Evolutionary conservation across 2,113 vertebrate genomes (phyloP).

Genomic region (Murina feae): DNA sequence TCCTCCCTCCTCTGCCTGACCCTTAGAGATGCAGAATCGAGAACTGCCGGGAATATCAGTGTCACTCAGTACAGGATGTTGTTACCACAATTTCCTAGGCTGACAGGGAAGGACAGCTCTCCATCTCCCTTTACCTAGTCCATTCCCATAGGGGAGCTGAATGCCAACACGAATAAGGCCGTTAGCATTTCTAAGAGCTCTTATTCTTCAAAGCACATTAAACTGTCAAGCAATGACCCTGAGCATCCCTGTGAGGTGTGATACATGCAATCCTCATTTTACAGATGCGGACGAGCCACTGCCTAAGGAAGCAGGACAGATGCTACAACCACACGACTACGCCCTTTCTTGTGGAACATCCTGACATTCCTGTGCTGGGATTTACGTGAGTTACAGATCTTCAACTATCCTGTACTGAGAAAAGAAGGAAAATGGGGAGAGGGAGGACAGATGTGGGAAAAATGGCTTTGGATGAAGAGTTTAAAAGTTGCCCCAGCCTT

Average conservation of each 20-base stretch:
- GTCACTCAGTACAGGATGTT: not conserved
- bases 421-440: not conserved
- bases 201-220: conserved; percentile 38
- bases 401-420: conserved; percentile 9
- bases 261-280: not conserved
- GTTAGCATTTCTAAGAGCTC: not conserved
- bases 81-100: not conserved
- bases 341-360: not conserved
- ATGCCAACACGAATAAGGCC: not conserved
- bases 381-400: not conserved
- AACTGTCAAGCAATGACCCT: not conserved
- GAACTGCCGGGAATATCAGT: not conserved
- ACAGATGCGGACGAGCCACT: not conserved
- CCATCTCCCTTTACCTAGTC: not conserved
- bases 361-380: not conserved
- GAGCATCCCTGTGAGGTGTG: not conserved
- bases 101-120: not conserved
- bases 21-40: not conserved
- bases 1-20: not conserved
- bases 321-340: not conserved
- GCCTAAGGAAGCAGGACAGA: not conserved
- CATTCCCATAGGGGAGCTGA: not conserved
- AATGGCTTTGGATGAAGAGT: not conserved
- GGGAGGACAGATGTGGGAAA: not conserved
- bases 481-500: not conserved